These are phyloP conservation scores for Itoplectis maculator DNA, from an alignment of 2,888 invertebrate species.

Conservation along the genomic window DNA sequence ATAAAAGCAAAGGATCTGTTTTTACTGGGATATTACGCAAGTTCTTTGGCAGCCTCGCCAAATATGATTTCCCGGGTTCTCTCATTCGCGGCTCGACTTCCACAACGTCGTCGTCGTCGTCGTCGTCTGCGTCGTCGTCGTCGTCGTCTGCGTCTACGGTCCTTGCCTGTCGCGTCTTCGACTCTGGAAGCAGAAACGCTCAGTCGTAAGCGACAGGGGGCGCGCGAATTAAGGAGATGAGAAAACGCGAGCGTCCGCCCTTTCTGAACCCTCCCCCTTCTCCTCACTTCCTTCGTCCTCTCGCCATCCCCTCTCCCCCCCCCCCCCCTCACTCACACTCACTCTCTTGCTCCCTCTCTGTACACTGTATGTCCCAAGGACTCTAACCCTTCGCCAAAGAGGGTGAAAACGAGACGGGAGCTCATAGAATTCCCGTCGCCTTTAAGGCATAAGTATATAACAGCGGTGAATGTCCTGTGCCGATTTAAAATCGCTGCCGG, in stretches of 20 bases:
- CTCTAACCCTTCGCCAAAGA: conserved; percentile 18
- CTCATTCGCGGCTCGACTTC: conserved; percentile 38
- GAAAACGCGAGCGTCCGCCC: conserved; percentile 33
- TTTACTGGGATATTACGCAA: conserved; percentile 69
- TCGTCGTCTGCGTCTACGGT: not conserved
- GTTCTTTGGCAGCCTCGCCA: conserved; percentile 69
- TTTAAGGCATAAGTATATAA: conserved; percentile 14
- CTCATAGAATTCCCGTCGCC: conserved; percentile 40
- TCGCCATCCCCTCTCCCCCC: too few relatives aligned
- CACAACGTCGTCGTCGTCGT: not conserved
- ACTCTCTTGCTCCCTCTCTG: conserved; percentile 5
- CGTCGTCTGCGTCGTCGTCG: not conserved
- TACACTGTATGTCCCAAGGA: conserved; percentile 6
- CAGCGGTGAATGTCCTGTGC: not conserved
- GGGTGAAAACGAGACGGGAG: conserved; percentile 54
- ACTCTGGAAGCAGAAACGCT: conserved; percentile 18
- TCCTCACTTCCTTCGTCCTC: too few relatives aligned
- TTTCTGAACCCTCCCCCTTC: not conserved
- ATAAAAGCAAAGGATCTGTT: conserved; percentile 65
- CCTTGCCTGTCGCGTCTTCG: conserved; percentile 33
- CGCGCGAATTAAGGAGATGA: conserved; percentile 58
- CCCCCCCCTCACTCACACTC: too few relatives aligned
- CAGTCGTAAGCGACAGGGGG: conserved; percentile 49
- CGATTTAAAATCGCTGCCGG: conserved; percentile 38
- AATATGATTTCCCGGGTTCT: conserved; percentile 66